Base-by-base conservation (phyloP, 2,888 invertebrate genomes). In the Ypsolopha scabrella region DNA sequence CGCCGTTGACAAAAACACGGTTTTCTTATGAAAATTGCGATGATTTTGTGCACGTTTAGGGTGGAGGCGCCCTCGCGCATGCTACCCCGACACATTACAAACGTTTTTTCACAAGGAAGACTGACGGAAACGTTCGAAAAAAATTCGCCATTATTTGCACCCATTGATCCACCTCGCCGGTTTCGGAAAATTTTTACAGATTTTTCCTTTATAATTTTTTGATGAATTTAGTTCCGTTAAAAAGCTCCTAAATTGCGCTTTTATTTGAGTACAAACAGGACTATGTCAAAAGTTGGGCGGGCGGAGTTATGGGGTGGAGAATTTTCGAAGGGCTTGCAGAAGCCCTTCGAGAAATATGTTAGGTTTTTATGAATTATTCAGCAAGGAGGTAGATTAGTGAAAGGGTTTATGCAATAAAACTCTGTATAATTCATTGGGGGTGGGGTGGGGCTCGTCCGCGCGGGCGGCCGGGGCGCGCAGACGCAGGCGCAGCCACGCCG, bases 41-140 rank as follows among this genome's bases (percentile, higher is more conserved):
- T 63, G 60, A 72, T 81, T 80, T 75, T 81, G 71, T 75, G 70
- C 64, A 76, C 57, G 65, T 82, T 85, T 76, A 80, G 67, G 68
- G 67, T 64, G 59, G 63, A 62, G 53, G 53, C 58, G 59, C 59
- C 69, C 74, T 64, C 76, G 82, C 83, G 81, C 83, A 81, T 48
- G 46, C 56, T 57, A 59, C 60, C 67, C 54, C 59, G 10, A 6
- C 48, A 10, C 48, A 9, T 10, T 10, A 10, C 39, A 24, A 34
- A 34, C 35, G 35, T 49, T 38, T 49, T 39, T 9, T 49, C 43
- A 24, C 24, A 36, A 13, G 9, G 36, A 47, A 36, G 13, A 14
- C n/a, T 51, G 56, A 24, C 24, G 24, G 24, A 70, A 69, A 60
- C 51, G 52, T 54, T 54, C 53, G 58, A 68, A 76, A 81, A 76